These are phyloP conservation scores for Tachuris rubrigastra DNA, from an alignment of 2,113 vertebrate genomes.

Conservation along the genomic window DNA sequence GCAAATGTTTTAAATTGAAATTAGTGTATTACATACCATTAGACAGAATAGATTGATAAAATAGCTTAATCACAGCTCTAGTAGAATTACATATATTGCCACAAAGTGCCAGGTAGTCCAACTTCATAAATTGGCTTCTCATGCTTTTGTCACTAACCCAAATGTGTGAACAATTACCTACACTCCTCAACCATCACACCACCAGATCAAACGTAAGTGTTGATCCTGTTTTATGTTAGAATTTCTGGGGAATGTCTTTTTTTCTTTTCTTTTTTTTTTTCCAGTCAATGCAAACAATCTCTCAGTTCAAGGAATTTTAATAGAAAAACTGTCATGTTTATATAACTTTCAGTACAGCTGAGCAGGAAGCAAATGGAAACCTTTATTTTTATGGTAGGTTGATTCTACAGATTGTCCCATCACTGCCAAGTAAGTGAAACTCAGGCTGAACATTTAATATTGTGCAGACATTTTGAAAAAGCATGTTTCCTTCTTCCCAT, in stretches of 20 bases:
- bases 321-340: constrained; percentile 55
- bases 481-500: neutral
- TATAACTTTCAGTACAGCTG: constrained; percentile 25
- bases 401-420: neutral
- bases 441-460: neutral
- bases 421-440: neutral
- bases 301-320: constrained; percentile 45
- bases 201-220: neutral
- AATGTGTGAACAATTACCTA: neutral
- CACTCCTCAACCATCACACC: neutral
- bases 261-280: neutral
- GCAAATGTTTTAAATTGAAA: neutral
- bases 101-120: neutral
- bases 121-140: neutral
- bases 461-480: neutral
- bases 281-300: neutral
- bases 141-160: neutral
- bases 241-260: neutral
- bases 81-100: neutral
- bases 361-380: constrained; percentile 30
- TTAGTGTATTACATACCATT: neutral
- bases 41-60: neutral
- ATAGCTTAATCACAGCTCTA: neutral
- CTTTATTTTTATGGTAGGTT: constrained; percentile 34
- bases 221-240: neutral